Evolutionary conservation across 2,797 vertebrate genomes (phyloP), one percentile per base, ranked within the genome.

Genomic region (Babyrousa celebensis): DNA sequence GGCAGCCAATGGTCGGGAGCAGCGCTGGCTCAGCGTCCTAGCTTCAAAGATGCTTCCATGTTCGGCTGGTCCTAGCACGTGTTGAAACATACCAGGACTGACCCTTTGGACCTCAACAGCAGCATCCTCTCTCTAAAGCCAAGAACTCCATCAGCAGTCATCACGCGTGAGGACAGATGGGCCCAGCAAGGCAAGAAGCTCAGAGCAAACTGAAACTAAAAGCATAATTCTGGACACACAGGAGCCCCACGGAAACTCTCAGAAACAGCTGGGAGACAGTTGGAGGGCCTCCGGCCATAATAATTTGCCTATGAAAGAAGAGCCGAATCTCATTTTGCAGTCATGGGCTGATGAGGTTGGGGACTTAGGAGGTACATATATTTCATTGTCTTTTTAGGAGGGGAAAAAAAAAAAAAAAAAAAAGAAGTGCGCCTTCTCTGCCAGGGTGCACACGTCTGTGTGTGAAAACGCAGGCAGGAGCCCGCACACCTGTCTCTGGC

Each of bases 351-450:
- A 71, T 62, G 93, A 93, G 92, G 62, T 95, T 70, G 89, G 84
- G 74, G 80, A 91, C 63, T 85, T 93, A 29, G 1, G 58, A 96
- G 67, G 89, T 89, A 74, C 77, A 67, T 65, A 96, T 97, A 97
- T 96, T 96, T 97, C 96, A 96, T 70, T 93, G 91, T 95, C 95
- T 96, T 96, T 96, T 97, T 96, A 96, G 62, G 62, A 96, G 62
- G 62, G 25, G 1, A 3, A 20, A 16, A 12, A 11, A 78, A 65
- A 11, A 78, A 65, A 86, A 56, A 36, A 36, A 36, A 36, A 36
- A 36, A 77, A 29, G 0, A 48, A 62, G 23, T 12, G 5, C 77
- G 25, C 29, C 8, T 93, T 21, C 82, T 75, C 71, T 77, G 63
- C 72, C 52, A 12, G 79, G 14, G 71, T 72, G 79, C 43, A 2